phyloP scores from a whole-genome alignment of 2,113 vertebrate species.

The Corythornis vintsioides region DNA sequence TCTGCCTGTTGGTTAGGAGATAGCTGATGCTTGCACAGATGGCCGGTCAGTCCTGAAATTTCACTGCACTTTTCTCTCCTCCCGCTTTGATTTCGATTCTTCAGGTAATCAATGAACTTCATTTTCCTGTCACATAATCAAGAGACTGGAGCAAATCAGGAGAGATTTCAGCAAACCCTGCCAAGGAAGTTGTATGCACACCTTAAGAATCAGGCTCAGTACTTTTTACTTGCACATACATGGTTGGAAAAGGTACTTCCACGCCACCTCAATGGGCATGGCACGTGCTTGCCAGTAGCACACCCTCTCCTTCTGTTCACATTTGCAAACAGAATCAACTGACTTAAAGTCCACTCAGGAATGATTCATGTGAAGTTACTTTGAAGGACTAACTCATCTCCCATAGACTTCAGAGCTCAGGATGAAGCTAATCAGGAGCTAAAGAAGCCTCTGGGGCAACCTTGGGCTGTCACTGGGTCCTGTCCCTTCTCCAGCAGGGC shows the following conservation, averaged over 20 bases:
- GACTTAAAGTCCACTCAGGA: background rate
- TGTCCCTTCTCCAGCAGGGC: background rate
- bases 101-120: background rate
- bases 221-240: accelerated
- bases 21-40: background rate
- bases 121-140: background rate
- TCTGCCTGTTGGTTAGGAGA: background rate
- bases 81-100: background rate
- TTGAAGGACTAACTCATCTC: background rate
- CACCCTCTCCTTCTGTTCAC: background rate
- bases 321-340: background rate
- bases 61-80: background rate
- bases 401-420: background rate
- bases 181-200: background rate
- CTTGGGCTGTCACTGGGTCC: background rate
- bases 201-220: background rate
- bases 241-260: background rate
- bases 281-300: accelerated
- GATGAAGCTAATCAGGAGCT: background rate
- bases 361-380: background rate
- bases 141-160: background rate
- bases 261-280: background rate
- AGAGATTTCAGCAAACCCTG: background rate
- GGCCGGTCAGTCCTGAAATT: background rate
- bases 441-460: background rate